These are phyloP conservation scores for Gymnocypris eckloni DNA, from an alignment of 2,797 vertebrate species.

Conservation along the genomic window DNA sequence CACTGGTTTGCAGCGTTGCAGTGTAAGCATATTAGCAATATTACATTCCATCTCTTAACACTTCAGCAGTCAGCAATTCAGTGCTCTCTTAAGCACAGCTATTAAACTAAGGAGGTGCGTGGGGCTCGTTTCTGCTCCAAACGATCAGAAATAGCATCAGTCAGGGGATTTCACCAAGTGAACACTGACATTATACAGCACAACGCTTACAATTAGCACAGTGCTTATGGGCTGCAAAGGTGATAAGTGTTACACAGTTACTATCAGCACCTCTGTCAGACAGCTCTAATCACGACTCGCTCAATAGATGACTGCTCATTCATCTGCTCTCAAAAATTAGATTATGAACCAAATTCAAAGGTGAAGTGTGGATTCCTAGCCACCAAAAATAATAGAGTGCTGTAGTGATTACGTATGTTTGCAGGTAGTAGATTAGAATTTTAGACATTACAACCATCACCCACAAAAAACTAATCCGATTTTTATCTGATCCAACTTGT, in stretches of 20 bases:
- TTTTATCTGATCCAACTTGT: background rate
- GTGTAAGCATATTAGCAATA: conserved; percentile 6
- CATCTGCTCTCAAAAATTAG: conserved; percentile 35
- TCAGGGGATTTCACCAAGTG: conserved; percentile 42
- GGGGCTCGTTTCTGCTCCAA: conserved; percentile 29
- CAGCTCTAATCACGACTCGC: background rate
- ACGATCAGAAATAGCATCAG: conserved; percentile 12
- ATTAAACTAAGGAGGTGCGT: conserved; percentile 32
- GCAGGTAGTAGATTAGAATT: background rate
- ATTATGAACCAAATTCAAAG: conserved; percentile 50
- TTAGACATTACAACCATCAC: background rate
- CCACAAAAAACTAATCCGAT: background rate
- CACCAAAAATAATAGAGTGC: conserved; percentile 3
- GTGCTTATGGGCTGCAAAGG: conserved; percentile 19
- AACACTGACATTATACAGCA: conserved; percentile 27
- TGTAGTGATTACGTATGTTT: background rate
- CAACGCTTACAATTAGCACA: conserved; percentile 40
- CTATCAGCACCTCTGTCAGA: conserved; percentile 26
- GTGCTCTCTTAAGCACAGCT: conserved; percentile 16
- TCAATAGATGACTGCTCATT: conserved; percentile 28
- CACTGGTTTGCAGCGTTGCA: background rate
- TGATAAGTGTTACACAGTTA: conserved; percentile 48
- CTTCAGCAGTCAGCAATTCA: background rate
- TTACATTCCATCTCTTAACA: conserved; percentile 1
- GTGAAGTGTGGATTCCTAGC: conserved; percentile 3